Base-by-base conservation (phyloP, 2,888 invertebrate species). In the Phyllotreta striolata region DNA sequence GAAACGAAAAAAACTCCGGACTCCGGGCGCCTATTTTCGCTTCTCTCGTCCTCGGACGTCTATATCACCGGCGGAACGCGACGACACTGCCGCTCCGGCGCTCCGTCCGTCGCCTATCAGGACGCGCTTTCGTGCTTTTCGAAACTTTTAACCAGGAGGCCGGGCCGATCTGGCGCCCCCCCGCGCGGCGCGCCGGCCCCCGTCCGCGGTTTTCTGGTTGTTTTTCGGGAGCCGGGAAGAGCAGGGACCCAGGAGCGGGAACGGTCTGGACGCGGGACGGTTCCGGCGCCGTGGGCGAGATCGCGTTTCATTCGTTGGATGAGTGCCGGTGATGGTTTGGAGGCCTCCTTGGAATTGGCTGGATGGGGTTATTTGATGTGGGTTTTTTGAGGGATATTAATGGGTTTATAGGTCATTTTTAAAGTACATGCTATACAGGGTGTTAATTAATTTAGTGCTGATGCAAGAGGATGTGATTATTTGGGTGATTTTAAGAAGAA, bases 41-140 rank as follows among this genome's bases (percentile, higher is more conserved):
- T 65, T 66, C 68, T 67, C 58, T 54, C 49, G 62, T 66, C 14
- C 38, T 52, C 52, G 65, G 67, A 70, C 71, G 74, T 75, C 74
- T 75, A 71, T 72, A 74, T 76, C 75, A 75, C 73, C 62, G 69
- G 67, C 66, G 70, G 74, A 54, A 39, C 47, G 41, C 73, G 72
- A 69, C 73, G 74, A 74, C 73, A 75, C 76, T 77, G 74, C 72
- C 66, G 54, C 66, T 63, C 67, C 62, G 59, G 49, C 55, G 69
- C 66, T 71, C 66, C 51, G 64, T 63, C 67, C 62, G 59, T 54
- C 55, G 69, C 66, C 66, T 67, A 64, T 64, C 62, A 61, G 69
- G 66, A 67, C 67, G 66, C 69, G 66, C 69, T 69, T 69, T 69
- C 64, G 69, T 66, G 67, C 66, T 66, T 59, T 68, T 64, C 63